Evolutionary conservation across 2,113 vertebrate genomes (phyloP).

Genomic region (Atherinomorus stipes): DNA sequence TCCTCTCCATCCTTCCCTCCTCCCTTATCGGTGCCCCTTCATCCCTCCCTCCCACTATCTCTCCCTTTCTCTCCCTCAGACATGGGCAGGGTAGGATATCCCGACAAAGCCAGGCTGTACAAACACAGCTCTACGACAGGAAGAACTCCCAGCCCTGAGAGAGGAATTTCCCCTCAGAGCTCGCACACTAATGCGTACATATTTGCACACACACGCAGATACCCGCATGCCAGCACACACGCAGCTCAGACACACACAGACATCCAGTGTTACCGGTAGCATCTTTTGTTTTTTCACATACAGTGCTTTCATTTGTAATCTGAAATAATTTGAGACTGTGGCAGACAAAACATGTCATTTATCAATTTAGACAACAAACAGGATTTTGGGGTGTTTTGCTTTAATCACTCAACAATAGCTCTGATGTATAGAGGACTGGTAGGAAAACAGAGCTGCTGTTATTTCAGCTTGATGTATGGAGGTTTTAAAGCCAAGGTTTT

Average conservation of each 20-base stretch:
- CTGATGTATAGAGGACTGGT: not conserved
- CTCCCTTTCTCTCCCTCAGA: conserved; percentile 69
- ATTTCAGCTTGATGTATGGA: not conserved
- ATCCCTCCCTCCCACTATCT: conserved; percentile 25
- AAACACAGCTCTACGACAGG: conserved; percentile 86
- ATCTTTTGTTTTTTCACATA: conserved; percentile 37
- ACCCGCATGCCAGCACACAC: not conserved
- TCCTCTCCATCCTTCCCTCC: not conserved
- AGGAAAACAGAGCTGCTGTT: not conserved
- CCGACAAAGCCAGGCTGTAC: conserved; percentile 85
- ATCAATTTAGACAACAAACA: conserved; percentile 46
- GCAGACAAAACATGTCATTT: conserved; percentile 20
- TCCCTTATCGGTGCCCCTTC: conserved; percentile 30
- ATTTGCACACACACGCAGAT: conserved; percentile 22
- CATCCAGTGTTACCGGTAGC: conserved; percentile 12
- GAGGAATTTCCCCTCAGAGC: conserved; percentile 83
- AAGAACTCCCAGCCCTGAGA: conserved; percentile 83
- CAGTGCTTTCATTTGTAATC: conserved; percentile 28
- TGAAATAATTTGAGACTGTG: conserved; percentile 37
- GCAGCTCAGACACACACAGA: conserved; percentile 16
- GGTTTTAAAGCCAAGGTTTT: not conserved
- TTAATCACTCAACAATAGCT: conserved; percentile 16
- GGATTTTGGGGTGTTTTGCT: conserved; percentile 15
- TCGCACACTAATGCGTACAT: conserved; percentile 59
- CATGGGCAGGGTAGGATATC: conserved; percentile 85